phyloP scores from a whole-genome alignment of 2,888 invertebrate species.

The Gastracanthus pulcherrimus region DNA sequence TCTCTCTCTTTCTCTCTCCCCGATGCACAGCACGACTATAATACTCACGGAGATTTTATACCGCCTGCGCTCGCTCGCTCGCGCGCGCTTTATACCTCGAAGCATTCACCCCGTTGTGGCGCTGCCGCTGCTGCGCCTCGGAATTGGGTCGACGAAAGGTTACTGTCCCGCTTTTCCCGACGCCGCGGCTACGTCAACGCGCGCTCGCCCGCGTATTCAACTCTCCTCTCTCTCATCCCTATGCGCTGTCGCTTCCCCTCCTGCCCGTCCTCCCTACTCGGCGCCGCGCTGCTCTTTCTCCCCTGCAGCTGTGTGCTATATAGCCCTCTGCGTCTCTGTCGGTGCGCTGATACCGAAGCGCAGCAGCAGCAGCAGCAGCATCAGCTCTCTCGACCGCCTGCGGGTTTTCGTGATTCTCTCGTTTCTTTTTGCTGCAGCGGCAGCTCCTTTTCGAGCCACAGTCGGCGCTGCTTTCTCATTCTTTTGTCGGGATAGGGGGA shows the following conservation, averaged over 20 bases:
- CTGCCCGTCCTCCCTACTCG: background rate
- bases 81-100: conserved; percentile 29
- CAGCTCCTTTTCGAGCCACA: background rate
- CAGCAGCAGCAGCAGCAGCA: too few relatives aligned
- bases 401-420: background rate
- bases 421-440: background rate
- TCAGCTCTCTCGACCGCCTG: background rate
- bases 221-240: conserved; percentile 17
- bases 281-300: background rate
- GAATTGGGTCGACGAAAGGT: conserved; percentile 65
- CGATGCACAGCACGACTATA: too few relatives aligned
- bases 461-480: background rate
- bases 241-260: conserved; percentile 3
- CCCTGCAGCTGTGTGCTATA: background rate
- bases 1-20: too few relatives aligned
- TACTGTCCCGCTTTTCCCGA: conserved; percentile 62
- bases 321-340: too few relatives aligned
- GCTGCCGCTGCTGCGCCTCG: background rate
- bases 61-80: background rate
- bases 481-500: too few relatives aligned
- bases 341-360: background rate
- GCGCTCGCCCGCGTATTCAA: conserved; percentile 32
- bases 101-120: conserved; percentile 46
- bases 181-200: conserved; percentile 47
- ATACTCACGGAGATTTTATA: background rate